Conservation (phyloP, 2,113 vertebrate genomes). For the Macrotus californicus region DNA sequence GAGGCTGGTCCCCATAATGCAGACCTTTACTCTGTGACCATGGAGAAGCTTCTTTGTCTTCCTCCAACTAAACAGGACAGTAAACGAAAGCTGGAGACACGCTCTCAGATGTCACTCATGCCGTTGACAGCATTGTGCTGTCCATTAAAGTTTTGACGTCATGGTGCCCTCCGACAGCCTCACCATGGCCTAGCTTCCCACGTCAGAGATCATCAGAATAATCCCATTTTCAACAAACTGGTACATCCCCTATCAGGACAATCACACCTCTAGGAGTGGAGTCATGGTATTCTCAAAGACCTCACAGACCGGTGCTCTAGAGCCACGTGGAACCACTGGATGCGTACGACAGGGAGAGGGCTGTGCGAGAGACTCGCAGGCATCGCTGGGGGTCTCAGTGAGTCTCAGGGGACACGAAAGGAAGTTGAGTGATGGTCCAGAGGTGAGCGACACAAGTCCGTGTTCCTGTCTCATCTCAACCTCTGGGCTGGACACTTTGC, state of each 20-base stretch:
- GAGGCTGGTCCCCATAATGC: not conserved
- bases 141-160: not conserved
- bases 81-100: not conserved
- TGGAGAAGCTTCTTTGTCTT: not conserved
- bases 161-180: not conserved
- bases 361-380: not conserved
- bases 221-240: not conserved
- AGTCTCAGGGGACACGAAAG: not conserved
- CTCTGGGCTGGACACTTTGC: not conserved
- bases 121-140: not conserved
- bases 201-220: not conserved
- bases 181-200: not conserved
- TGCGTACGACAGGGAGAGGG: not conserved
- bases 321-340: not conserved
- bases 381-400: not conserved
- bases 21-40: not conserved
- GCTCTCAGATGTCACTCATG: not conserved
- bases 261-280: not conserved
- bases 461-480: not conserved
- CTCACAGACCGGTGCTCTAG: fast-evolving
- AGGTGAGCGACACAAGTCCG: not conserved
- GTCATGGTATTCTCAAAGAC: not conserved
- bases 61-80: not conserved
- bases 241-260: not conserved
- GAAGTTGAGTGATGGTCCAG: not conserved